A percentile compares a stretch with the other conserved stretches of the same genome.
phyloP scores from a whole-genome alignment of 2,888 invertebrate species.

The Agapetus fuscipes region DNA sequence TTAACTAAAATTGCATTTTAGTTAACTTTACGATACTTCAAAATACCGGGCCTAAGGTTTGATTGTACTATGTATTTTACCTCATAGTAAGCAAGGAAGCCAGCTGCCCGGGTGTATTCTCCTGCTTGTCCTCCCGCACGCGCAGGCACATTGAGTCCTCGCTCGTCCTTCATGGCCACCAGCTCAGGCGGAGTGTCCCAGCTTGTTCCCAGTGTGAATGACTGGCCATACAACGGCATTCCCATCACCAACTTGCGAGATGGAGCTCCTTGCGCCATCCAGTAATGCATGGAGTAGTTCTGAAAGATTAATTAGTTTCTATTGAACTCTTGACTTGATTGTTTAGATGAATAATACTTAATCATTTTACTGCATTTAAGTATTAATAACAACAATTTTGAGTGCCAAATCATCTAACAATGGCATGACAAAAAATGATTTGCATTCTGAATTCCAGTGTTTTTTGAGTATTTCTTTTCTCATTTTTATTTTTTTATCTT shows the following conservation, averaged over 20 bases:
- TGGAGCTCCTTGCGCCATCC: constrained; percentile 78
- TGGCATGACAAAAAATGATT: too few relatives aligned
- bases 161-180: constrained; percentile 46
- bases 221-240: constrained; percentile 82
- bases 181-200: constrained; percentile 24
- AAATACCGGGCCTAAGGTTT: too few relatives aligned
- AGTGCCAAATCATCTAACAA: too few relatives aligned
- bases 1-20: too few relatives aligned
- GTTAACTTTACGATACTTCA: too few relatives aligned
- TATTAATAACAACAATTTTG: too few relatives aligned
- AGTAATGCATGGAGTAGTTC: constrained; percentile 83
- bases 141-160: constrained; percentile 66
- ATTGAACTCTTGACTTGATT: neutral
- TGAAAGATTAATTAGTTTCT: constrained; percentile 28
- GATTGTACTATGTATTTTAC: too few relatives aligned
- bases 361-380: too few relatives aligned
- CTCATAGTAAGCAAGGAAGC: constrained; percentile 84
- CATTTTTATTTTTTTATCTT: too few relatives aligned
- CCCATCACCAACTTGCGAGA: constrained; percentile 78
- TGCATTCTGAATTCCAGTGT: too few relatives aligned
- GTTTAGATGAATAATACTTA: neutral
- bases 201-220: constrained; percentile 51
- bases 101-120: constrained; percentile 76
- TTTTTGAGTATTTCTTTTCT: too few relatives aligned
- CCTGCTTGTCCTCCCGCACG: constrained; percentile 72